Percentiles rank a stretch among this genome's conserved stretches.
These are phyloP conservation scores for Cynopterus sphinx DNA, from an alignment of 2,797 vertebrate species.

Conservation along the genomic window DNA sequence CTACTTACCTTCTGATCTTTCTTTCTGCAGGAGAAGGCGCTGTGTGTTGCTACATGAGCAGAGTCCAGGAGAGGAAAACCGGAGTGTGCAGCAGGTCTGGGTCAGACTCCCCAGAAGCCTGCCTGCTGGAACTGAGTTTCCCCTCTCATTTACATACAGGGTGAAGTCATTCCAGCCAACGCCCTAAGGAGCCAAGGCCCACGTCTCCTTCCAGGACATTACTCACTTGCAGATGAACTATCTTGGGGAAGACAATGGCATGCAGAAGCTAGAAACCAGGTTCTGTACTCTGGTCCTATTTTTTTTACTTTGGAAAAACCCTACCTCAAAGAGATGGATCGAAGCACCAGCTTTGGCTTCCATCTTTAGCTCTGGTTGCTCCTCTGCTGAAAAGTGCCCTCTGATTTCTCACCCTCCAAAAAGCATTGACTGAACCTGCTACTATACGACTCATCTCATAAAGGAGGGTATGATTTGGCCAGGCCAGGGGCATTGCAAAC, in stretches of 20 bases:
- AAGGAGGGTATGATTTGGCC: background rate
- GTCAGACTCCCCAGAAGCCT: background rate
- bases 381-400: conserved; percentile 28
- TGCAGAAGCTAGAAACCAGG: conserved; percentile 11
- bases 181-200: background rate
- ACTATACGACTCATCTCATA: background rate
- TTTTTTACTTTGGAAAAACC: conserved; percentile 42
- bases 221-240: conserved; percentile 39
- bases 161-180: conserved; percentile 62
- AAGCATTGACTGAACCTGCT: background rate
- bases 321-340: background rate
- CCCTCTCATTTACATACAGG: conserved; percentile 51
- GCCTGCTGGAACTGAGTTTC: background rate
- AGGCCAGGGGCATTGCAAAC: background rate
- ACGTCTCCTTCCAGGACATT: conserved; percentile 46
- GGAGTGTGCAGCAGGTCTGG: background rate
- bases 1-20: conserved; percentile 20
- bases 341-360: background rate
- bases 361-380: conserved; percentile 4
- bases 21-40: background rate
- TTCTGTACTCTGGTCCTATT: conserved; percentile 40
- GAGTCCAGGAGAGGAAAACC: conserved; percentile 33
- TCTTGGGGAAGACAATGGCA: conserved; percentile 7
- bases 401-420: background rate
- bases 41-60: background rate